Conservation (phyloP, 2,888 invertebrate genomes). For the Drosophila meridionalis region DNA sequence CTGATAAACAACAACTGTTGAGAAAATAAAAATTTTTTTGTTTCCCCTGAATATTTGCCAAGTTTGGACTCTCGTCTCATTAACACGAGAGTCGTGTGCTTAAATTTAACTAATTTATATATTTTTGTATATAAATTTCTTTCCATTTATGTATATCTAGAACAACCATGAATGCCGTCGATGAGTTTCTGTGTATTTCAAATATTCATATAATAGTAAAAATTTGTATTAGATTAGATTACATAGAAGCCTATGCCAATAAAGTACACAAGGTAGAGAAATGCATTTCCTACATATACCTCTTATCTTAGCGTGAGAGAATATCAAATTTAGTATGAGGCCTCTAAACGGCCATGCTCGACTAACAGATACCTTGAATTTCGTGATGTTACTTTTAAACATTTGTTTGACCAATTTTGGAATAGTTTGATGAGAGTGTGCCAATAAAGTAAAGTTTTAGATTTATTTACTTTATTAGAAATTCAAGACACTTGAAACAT, state of each 20-base stretch:
- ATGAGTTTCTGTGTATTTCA: neutral
- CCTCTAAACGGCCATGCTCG: neutral
- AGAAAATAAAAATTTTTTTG: slow-evolving; percentile 13
- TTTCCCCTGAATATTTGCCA: slow-evolving; percentile 27
- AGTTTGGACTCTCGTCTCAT: slow-evolving; percentile 39
- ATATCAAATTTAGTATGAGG: neutral
- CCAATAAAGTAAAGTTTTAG: neutral
- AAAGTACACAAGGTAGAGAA: slow-evolving; percentile 7
- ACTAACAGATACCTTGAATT: neutral
- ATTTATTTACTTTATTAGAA: no score
- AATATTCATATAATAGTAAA: neutral
- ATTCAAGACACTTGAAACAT: no score
- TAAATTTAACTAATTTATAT: neutral
- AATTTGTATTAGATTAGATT: slow-evolving; percentile 4
- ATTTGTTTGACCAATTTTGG: no score
- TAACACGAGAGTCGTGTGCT: slow-evolving; percentile 18
- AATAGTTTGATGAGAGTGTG: neutral
- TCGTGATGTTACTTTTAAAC: neutral
- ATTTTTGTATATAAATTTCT: neutral
- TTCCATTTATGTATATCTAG: slow-evolving; percentile 2
- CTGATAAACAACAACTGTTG: slow-evolving; percentile 12
- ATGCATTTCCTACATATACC: slow-evolving; percentile 7
- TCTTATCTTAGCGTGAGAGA: neutral
- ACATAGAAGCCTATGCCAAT: neutral
- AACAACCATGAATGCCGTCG: neutral